Evolutionary conservation across 2,888 invertebrate species (phyloP), one percentile per base, ranked within the genome.

Genomic region (Ophion obscuratus): DNA sequence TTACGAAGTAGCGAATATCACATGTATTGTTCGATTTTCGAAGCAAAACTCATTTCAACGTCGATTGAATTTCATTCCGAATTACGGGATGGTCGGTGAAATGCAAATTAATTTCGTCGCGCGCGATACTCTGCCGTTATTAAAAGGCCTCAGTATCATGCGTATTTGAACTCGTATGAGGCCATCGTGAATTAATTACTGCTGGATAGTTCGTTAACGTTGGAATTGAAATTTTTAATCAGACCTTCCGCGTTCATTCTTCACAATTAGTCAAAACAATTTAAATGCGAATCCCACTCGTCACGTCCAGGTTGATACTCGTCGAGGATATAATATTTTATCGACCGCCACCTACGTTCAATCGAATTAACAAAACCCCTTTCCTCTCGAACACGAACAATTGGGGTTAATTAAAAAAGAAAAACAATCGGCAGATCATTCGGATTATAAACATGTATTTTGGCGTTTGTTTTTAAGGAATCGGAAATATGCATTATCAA

Each of bases 171-270:
- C 17, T 40, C 27, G 64, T n/a, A 36, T 27, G 36, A 11, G n/a
- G 20, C 11, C 17, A 31, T 0, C 20, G 11, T 6, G 64, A 74
- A 53, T 80, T 80, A 84, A 84, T 84, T 80, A 80, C 17, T 44
- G 11, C 6, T 40, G 84, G 10, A 17, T 64, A 70, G 68, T 70
- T 79, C 44, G 66, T 84, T 80, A 80, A 70, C n/a, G 64, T 31
- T 66, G 24, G 61, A 66, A 84, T 76, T 71, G 84, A 84, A 80
- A 66, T 44, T 84, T 66, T 81, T 61, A 84, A 84, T 84, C 80
- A 74, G 62, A 40, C 47, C 66, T 20, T 20, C 36, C n/a, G 20
- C 62, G 70, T 79, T 70, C 36, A 64, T 68, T 70, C 24, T 79
- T 79, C 74, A 64, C 36, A 75, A 83, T 79, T 83, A 75, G 79